Conservation (phyloP, 2,888 invertebrate genomes). For the Scaptomyza tumidula region DNA sequence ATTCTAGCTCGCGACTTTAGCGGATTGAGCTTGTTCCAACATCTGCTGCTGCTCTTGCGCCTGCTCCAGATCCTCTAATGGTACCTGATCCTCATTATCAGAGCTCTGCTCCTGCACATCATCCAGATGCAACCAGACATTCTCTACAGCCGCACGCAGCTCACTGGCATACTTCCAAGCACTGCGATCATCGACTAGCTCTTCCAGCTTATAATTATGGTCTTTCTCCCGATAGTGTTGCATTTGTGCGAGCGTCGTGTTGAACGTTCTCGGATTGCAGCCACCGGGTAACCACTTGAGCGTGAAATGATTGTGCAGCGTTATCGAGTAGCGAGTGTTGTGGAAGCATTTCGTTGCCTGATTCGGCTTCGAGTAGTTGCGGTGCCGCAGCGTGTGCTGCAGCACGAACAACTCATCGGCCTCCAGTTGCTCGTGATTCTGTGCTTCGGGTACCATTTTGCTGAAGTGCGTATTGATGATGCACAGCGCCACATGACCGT, state of each 20-base stretch:
- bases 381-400: constrained; percentile 93
- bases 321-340: constrained; percentile 92
- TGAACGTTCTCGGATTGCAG: constrained; percentile 36
- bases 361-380: constrained; percentile 93
- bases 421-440: constrained; percentile 59
- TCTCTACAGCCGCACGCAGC: constrained; percentile 47
- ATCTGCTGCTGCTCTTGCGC: constrained; percentile 43
- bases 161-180: constrained; percentile 58
- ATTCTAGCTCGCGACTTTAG: not conserved
- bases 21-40: constrained; percentile 14
- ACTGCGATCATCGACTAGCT: constrained; percentile 59
- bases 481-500: constrained; percentile 87
- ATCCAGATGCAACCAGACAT: constrained; percentile 56
- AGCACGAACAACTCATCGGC: constrained; percentile 90
- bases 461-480: constrained; percentile 95
- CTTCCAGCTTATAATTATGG: constrained; percentile 24
- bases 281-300: constrained; percentile 88
- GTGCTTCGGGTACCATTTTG: constrained; percentile 85
- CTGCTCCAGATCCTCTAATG: constrained; percentile 35
- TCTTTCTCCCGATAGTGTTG: constrained; percentile 69
- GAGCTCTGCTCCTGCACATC: constrained; percentile 33
- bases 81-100: constrained; percentile 25
- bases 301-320: constrained; percentile 95
- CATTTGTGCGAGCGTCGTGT: constrained; percentile 63
- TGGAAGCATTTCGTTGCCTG: constrained; percentile 96